A percentile compares a stretch with the other conserved stretches of the same genome.
Evolutionary conservation across 2,797 vertebrate species (phyloP).

Genomic region (Glyptemys insculpta): DNA sequence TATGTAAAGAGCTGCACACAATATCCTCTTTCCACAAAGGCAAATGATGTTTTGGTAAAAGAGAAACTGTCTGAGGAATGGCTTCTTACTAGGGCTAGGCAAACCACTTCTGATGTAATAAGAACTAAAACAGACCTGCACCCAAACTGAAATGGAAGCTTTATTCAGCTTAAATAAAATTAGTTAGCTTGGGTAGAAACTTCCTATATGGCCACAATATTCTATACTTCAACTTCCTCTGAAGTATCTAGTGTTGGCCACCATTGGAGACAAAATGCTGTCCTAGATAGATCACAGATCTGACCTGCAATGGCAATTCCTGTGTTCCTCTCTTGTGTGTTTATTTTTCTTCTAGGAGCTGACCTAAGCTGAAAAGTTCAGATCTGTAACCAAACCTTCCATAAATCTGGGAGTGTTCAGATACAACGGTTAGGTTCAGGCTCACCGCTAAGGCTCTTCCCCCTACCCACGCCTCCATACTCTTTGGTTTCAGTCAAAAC

Average conservation of each 20-base stretch:
- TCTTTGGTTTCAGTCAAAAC: constrained; percentile 37
- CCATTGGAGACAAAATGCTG: neutral
- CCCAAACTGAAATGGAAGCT: neutral
- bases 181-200: neutral
- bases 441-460: constrained; percentile 38
- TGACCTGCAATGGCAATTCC: neutral
- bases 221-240: neutral
- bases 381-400: neutral
- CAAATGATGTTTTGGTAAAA: neutral
- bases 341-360: neutral
- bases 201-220: neutral
- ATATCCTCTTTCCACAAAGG: neutral
- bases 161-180: neutral
- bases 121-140: neutral
- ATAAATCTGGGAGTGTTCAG: neutral
- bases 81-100: neutral
- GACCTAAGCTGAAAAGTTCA: neutral
- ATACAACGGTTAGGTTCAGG: neutral
- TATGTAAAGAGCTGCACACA: neutral
- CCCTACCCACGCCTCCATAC: neutral
- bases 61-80: neutral
- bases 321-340: neutral
- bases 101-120: neutral
- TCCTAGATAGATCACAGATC: neutral
- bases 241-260: neutral